Percentiles rank a stretch among this genome's conserved stretches.
Conservation (phyloP, 2,797 vertebrate species). For the Epinephelus malabaricus region DNA sequence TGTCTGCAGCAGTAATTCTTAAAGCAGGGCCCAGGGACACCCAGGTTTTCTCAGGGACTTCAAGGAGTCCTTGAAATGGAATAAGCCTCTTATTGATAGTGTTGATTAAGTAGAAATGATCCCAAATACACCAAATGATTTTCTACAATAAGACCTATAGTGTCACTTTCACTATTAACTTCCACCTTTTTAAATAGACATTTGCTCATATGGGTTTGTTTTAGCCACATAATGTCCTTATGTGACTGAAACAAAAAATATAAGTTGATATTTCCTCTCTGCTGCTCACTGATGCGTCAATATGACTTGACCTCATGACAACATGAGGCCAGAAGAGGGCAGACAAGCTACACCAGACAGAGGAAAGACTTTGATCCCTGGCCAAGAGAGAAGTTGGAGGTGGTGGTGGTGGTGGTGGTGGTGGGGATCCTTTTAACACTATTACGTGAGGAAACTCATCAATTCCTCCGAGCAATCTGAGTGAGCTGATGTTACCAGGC, state of each 20-base stretch:
- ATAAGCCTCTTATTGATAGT: background rate
- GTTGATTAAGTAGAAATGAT: background rate
- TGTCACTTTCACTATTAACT: too few relatives aligned
- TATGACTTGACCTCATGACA: constrained; percentile 52
- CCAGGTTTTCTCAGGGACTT: constrained; percentile 2
- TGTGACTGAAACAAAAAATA: background rate
- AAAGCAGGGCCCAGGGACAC: constrained; percentile 18
- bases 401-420: too few relatives aligned
- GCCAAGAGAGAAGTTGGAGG: constrained; percentile 55
- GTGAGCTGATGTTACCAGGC: constrained; percentile 71
- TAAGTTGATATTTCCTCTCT: background rate
- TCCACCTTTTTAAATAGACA: too few relatives aligned
- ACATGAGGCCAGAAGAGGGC: constrained; percentile 81
- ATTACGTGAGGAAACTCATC: constrained; percentile 77
- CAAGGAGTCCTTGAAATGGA: constrained; percentile 32
- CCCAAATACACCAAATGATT: too few relatives aligned
- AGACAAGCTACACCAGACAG: constrained; percentile 73
- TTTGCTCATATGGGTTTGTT: background rate
- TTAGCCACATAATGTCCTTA: background rate
- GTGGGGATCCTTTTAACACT: constrained; percentile 74
- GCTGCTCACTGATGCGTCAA: background rate
- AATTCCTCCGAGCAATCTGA: constrained; percentile 71
- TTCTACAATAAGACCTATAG: too few relatives aligned
- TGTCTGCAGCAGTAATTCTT: constrained; percentile 26
- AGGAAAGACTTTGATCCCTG: constrained; percentile 51